A percentile compares a stretch with the other conserved stretches of the same genome.
Conservation (phyloP, 2,113 vertebrate genomes). For the Sylvietta virens region DNA sequence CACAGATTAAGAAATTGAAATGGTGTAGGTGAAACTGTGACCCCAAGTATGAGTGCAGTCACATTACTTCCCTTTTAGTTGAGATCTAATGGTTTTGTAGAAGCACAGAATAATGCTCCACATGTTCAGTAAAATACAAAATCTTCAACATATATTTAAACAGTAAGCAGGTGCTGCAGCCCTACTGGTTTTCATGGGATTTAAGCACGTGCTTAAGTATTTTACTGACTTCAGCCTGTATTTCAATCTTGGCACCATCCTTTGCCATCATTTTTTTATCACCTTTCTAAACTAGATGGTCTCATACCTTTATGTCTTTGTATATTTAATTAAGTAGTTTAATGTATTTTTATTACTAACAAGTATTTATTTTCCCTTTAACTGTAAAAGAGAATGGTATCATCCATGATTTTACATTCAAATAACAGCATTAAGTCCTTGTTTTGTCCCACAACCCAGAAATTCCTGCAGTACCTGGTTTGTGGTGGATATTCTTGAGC, state of each 20-base stretch:
- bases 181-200: not conserved
- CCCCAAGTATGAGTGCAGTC: not conserved
- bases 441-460: not conserved
- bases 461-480: slow-evolving; percentile 81
- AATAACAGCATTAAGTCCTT: not conserved
- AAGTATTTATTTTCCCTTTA: not conserved
- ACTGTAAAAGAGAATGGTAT: not conserved
- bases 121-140: not conserved
- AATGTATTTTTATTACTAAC: not conserved
- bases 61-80: not conserved
- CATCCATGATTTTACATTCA: not conserved
- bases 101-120: not conserved
- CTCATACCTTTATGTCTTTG: not conserved
- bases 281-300: not conserved
- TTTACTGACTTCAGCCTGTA: not conserved
- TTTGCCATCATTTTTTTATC: not conserved
- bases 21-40: not conserved
- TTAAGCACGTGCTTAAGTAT: not conserved
- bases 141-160: not conserved
- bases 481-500: slow-evolving; percentile 90
- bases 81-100: not conserved
- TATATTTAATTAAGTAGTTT: not conserved
- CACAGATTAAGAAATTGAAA: not conserved
- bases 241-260: not conserved
- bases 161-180: not conserved